Evolutionary conservation across 2,797 vertebrate genomes (phyloP).

Genomic region (Catamblyrhynchus diadema): DNA sequence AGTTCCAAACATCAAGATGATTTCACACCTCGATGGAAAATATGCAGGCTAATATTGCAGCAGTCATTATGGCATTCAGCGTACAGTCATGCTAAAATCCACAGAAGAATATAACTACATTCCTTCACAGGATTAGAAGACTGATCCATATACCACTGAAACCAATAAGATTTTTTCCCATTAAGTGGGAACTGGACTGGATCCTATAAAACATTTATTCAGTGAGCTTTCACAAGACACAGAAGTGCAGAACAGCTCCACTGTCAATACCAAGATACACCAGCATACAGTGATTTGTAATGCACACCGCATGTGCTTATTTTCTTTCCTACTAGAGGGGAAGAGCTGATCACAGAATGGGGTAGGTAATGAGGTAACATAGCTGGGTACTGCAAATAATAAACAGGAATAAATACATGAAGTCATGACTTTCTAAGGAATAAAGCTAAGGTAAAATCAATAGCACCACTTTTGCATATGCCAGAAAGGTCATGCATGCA

Average conservation of each 20-base stretch:
- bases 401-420: not conserved
- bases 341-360: not conserved
- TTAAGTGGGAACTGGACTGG: not conserved
- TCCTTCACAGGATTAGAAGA: constrained; percentile 35
- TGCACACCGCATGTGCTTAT: not conserved
- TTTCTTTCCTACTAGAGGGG: not conserved
- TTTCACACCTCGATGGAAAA: constrained; percentile 40
- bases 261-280: not conserved
- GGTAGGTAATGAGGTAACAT: not conserved
- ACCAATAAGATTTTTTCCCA: constrained; percentile 20
- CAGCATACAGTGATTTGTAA: not conserved
- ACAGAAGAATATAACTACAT: constrained; percentile 40
- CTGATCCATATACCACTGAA: constrained; percentile 17
- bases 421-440: not conserved
- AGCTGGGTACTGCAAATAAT: not conserved
- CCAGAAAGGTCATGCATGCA: not conserved
- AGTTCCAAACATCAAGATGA: constrained; percentile 46
- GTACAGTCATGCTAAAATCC: constrained; percentile 37
- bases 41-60: constrained; percentile 26
- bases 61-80: constrained; percentile 36
- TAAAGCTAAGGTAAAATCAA: not conserved
- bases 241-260: not conserved
- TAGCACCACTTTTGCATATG: not conserved
- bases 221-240: not conserved
- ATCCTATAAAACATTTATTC: constrained; percentile 22